Evolutionary conservation across 2,888 invertebrate genomes (phyloP), one percentile per base, ranked within the genome.

Genomic region (Orthosia incerta): DNA sequence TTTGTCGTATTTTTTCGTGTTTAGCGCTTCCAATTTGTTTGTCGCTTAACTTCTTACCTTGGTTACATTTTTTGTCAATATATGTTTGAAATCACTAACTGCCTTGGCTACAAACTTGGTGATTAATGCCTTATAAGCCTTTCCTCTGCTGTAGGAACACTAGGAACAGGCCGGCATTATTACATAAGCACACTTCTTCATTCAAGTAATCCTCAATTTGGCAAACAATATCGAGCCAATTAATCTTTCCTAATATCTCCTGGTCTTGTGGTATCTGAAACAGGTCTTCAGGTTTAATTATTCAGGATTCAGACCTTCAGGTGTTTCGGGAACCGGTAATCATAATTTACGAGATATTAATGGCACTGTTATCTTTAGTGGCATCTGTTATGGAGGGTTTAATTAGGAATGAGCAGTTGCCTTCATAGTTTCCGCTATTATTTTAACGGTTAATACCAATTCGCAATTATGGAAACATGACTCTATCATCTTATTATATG

Each of bases 341-440:
- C 59, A 64, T 79, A 82, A 79, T 71, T 67, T 68, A 60, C 31
- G 48, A 63, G 48, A 64, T 71, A 78, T 66, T 59, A 71, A 76
- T 64, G 46, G 26, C 23, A 13, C 18, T 66, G 56, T 76, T 75
- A 80, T 77, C 80, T 62, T 59, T 48, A 55, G 53, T 61, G 12
- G n/a, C 23, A 62, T 80, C 66, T 51, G 48, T 26, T 59, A 78
- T 23, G 16, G 18, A 64, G 46, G 55, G 50, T 66, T 63, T 69
- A 66, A 79, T 79, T 68, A 72, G 12, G 56, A 68, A 65, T 50
- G 50, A 64, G 70, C 62, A 83, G 62, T 65, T 73, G 74, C 46
- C 62, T 63, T 57, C 39, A 74, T 26, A 51, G 55, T 80, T 74
- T 80, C 75, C 84, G 83, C 53, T 70, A 66, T 61, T 67, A 73